phyloP scores from a whole-genome alignment of 2,888 invertebrate genomes.

The Nipponacmea schrenckii region DNA sequence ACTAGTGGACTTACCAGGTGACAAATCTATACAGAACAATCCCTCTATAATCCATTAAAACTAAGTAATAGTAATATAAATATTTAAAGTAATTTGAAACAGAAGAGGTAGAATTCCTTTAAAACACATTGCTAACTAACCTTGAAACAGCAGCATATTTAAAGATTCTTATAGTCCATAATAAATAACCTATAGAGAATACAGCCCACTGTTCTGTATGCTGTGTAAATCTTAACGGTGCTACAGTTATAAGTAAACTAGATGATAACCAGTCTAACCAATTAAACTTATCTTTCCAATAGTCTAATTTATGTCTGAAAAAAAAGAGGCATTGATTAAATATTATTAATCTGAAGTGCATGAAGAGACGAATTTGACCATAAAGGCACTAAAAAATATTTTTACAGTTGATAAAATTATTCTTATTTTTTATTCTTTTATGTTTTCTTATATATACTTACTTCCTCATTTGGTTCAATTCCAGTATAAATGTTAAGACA shows the following conservation, averaged over 20 bases:
- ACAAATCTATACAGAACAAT: no score
- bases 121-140: slow-evolving; percentile 28
- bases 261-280: slow-evolving; percentile 52
- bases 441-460: slow-evolving; percentile 27
- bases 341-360: no score
- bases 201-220: slow-evolving; percentile 52
- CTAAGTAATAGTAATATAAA: no score
- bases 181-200: slow-evolving; percentile 53
- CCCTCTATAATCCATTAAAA: no score
- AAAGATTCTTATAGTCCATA: slow-evolving; percentile 57
- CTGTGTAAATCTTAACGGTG: slow-evolving; percentile 46
- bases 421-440: no score
- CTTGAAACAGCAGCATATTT: slow-evolving; percentile 60
- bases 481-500: slow-evolving; percentile 40
- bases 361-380: no score
- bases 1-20: no score
- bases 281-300: slow-evolving; percentile 57
- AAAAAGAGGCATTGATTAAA: background rate
- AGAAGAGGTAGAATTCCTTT: no score
- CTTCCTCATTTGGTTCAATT: slow-evolving; percentile 55
- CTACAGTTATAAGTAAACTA: slow-evolving; percentile 38
- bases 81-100: no score
- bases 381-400: no score
- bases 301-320: slow-evolving; percentile 51
- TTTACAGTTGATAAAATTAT: no score